Evolutionary conservation across 2,797 vertebrate species (phyloP).

Genomic region (Phrynocephalus guinanensis): DNA sequence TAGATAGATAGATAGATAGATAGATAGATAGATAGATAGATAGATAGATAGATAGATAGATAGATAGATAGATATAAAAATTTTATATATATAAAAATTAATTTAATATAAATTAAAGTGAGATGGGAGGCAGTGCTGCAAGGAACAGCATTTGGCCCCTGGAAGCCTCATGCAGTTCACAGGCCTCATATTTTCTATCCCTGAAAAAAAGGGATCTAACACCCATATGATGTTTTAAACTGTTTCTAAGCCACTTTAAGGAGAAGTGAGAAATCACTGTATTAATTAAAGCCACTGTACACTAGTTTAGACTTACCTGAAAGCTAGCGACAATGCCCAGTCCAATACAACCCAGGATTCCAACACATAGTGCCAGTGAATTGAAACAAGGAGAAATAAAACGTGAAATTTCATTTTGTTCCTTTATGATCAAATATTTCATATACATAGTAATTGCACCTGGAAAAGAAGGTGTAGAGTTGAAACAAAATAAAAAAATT

Average conservation of each 20-base stretch:
- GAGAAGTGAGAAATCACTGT: background rate
- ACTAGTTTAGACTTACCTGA: constrained; percentile 81
- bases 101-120: too few relatives aligned
- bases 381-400: constrained; percentile 77
- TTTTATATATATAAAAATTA: too few relatives aligned
- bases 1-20: too few relatives aligned
- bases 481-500: background rate
- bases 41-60: too few relatives aligned
- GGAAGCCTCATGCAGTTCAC: too few relatives aligned
- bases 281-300: background rate
- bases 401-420: constrained; percentile 75
- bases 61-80: too few relatives aligned
- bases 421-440: constrained; percentile 89
- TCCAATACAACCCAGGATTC: constrained; percentile 86
- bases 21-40: too few relatives aligned
- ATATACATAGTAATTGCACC: constrained; percentile 88
- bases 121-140: too few relatives aligned
- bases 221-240: background rate
- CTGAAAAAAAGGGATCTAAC: background rate
- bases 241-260: background rate
- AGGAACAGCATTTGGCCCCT: too few relatives aligned
- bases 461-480: constrained; percentile 64
- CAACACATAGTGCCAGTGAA: constrained; percentile 75
- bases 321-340: constrained; percentile 94
- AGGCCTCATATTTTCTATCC: too few relatives aligned